Evolutionary conservation across 2,797 vertebrate species (phyloP).

Genomic region (Enteromius argenteus): DNA sequence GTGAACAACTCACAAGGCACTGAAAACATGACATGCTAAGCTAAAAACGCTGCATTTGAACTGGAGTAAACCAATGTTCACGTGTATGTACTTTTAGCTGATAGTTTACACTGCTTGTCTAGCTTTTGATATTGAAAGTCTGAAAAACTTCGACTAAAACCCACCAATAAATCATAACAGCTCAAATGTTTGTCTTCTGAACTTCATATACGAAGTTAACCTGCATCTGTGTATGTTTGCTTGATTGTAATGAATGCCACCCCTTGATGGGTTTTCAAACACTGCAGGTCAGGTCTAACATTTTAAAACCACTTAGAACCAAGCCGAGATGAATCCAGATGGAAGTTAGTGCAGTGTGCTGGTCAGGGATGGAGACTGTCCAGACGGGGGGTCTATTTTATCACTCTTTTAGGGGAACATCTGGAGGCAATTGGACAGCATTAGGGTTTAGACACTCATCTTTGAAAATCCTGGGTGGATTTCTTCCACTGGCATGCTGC

Average conservation of each 20-base stretch:
- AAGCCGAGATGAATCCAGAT: constrained; percentile 50
- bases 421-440: constrained; percentile 73
- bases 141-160: background rate
- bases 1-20: background rate
- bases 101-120: background rate
- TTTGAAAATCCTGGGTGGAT: constrained; percentile 73
- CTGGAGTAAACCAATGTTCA: background rate
- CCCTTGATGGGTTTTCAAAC: constrained; percentile 49
- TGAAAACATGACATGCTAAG: constrained; percentile 14
- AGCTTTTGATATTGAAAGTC: background rate
- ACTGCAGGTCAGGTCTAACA: constrained; percentile 18
- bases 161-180: background rate
- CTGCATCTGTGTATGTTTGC: background rate
- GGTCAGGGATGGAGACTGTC: constrained; percentile 26
- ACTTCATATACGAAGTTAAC: background rate
- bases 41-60: background rate
- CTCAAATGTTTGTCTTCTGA: background rate
- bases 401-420: constrained; percentile 67
- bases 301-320: constrained; percentile 29
- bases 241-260: constrained; percentile 27
- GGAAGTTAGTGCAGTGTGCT: constrained; percentile 24
- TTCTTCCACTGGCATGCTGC: constrained; percentile 69
- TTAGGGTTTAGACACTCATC: constrained; percentile 68
- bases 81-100: background rate
- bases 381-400: constrained; percentile 35